Evolutionary conservation across 2,797 vertebrate species (phyloP).

Genomic region (Phrynocephalus vlangalii): DNA sequence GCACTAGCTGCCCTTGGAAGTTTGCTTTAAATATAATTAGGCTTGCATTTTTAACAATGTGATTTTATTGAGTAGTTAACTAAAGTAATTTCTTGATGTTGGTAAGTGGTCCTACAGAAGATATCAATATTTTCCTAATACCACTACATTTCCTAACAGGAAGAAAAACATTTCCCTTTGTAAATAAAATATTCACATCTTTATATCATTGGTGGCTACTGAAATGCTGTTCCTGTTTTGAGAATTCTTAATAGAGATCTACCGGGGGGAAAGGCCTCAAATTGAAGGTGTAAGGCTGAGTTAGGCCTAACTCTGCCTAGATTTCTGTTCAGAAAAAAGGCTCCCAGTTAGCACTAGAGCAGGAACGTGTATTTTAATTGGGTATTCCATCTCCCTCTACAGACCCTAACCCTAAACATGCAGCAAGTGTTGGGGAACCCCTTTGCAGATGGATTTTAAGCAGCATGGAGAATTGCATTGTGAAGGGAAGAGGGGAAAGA

Average conservation of each 20-base stretch:
- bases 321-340: no score
- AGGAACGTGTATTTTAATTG: no score
- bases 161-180: conserved; percentile 53
- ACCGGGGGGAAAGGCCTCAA: no score
- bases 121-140: conserved; percentile 44
- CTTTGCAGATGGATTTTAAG: background rate
- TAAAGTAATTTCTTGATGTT: conserved; percentile 55
- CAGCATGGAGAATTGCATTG: background rate
- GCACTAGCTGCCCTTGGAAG: conserved; percentile 75
- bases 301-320: no score
- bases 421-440: background rate
- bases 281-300: no score
- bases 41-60: conserved; percentile 68
- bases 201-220: conserved; percentile 51
- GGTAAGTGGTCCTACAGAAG: conserved; percentile 48
- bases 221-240: conserved; percentile 25
- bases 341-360: no score
- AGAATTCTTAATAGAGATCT: no score
- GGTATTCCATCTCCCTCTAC: background rate
- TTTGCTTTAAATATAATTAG: conserved; percentile 70
- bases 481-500: background rate
- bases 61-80: conserved; percentile 77
- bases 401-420: background rate
- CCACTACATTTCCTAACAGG: conserved; percentile 29
- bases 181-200: conserved; percentile 59